Base-by-base conservation (phyloP, 2,888 invertebrate species). In the Caenorhabditis auriculariae region DNA sequence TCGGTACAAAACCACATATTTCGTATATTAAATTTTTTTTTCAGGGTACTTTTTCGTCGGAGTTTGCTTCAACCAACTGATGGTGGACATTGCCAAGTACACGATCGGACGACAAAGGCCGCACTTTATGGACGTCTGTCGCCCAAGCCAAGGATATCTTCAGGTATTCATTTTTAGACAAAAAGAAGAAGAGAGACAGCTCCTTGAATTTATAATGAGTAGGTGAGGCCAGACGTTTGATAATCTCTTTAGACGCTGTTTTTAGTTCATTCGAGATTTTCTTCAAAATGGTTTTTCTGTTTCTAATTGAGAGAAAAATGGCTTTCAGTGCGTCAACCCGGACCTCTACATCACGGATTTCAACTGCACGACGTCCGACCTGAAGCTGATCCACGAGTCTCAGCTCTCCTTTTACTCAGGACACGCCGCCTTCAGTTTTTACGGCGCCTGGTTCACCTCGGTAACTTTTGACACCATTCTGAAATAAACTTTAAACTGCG, bases 41-140 rank as follows among this genome's bases (percentile, higher is more conserved):
- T 17, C 53, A 76, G 79, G 80, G 9, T 81, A 81, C 66, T 81
- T 82, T 60, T 69, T 79, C 48, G 72, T 82, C 51, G 81, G 81
- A 28, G 77, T 79, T 19, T 78, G 78, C 62, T 80, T 81, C 60
- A 78, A 80, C 44, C 80, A 81, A 51, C 55, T 78, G 45, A 74
- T 90, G 66, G 94, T 93, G 4, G 94, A 96, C 83, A 87, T 93
- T 66, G 91, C 90, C 67, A 95, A 96, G 84, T 94, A 93, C 82
- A 88, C 90, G 9, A 88, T 95, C 66, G 96, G 96, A 37, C 87
- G 94, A 53, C 84, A 95, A 70, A 86, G 96, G 72, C 96, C 96
- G 28, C 94, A 98, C 84, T 98, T 96, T 85, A 88, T 92, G 81
- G 87, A 87, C 72, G 89, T 94, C 0, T 98, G 96, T 81, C 84